phyloP scores from a whole-genome alignment of 2,113 vertebrate genomes.

The Tupaia chinensis region DNA sequence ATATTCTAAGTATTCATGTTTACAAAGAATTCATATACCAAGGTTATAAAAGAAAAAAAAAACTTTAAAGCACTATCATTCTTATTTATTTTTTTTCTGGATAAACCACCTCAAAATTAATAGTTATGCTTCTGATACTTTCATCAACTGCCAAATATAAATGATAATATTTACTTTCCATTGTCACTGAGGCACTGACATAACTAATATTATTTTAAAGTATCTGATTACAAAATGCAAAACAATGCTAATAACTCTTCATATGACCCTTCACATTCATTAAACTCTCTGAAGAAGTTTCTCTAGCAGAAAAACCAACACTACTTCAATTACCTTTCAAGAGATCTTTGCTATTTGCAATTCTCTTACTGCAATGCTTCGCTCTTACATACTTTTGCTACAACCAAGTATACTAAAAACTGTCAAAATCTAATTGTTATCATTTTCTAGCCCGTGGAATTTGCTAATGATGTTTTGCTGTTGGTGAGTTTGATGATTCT shows the following conservation, averaged over 20 bases:
- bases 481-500: slow-evolving; percentile 38
- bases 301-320: slow-evolving; percentile 71
- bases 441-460: slow-evolving; percentile 55
- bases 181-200: slow-evolving; percentile 53
- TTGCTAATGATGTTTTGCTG: slow-evolving; percentile 52
- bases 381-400: not conserved
- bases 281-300: slow-evolving; percentile 77
- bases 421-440: slow-evolving; percentile 29
- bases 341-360: slow-evolving; percentile 60
- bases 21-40: slow-evolving; percentile 21
- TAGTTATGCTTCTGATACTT: not conserved
- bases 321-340: slow-evolving; percentile 69
- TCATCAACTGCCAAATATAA: slow-evolving; percentile 41
- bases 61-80: not conserved
- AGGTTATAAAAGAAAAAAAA: not conserved
- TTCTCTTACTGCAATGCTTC: slow-evolving; percentile 31
- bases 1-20: slow-evolving; percentile 12
- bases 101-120: slow-evolving; percentile 42
- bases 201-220: slow-evolving; percentile 73
- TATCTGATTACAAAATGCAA: slow-evolving; percentile 69
- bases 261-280: slow-evolving; percentile 65
- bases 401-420: not conserved
- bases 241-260: slow-evolving; percentile 72
- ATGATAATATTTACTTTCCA: slow-evolving; percentile 69
- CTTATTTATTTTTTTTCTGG: not conserved